Base-by-base conservation (phyloP, 2,113 vertebrate genomes). In the Pimephales promelas region DNA sequence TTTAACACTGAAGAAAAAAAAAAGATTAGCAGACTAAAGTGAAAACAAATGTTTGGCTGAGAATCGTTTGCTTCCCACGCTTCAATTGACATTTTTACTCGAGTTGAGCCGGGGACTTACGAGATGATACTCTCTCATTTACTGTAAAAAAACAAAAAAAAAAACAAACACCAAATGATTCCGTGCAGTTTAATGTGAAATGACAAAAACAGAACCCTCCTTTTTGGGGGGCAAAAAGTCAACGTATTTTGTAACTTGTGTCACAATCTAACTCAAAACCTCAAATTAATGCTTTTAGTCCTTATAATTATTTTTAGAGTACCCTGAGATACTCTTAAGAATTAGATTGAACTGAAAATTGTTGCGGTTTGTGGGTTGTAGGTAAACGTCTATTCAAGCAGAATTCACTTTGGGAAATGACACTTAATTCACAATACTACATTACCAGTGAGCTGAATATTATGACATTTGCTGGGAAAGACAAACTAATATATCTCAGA, bases 401-500 rank as follows among this genome's bases (percentile, higher is more conserved):
- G 56, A 78, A 78, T 59, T 59, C 56, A 45, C 11, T n/a, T 61
- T 20, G 36, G 52, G 13, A 36, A 24, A 64, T 31, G 43, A 49
- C 40, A 52, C 43, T 43, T 8, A 28, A n/a, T 79, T 79, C 56
- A 47, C 24, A 26, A 47, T 40, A 47, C 16, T 64, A n/a, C 62
- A 64, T 79, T 22, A 47, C 61, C 26, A 49, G 61, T 73, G 56
- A 52, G 28, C 40, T 59, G 57, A 54, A 49, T 66, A 45, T 86
- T 70, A 62, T 28, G 31, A 79, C 11, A 31, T 77, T 76, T 59
- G 24, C 34, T 71, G 75, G 20, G 20, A 57, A 81, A 76, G 79
- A 62, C 66, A 57, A 78, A 68, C 20, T 24, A 83, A 86, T 84
- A 78, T 61, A 76, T 71, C 64, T 34, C 85, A 79, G 59, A 47